phyloP scores from a whole-genome alignment of 2,888 invertebrate genomes.

The Athalia circularis region DNA sequence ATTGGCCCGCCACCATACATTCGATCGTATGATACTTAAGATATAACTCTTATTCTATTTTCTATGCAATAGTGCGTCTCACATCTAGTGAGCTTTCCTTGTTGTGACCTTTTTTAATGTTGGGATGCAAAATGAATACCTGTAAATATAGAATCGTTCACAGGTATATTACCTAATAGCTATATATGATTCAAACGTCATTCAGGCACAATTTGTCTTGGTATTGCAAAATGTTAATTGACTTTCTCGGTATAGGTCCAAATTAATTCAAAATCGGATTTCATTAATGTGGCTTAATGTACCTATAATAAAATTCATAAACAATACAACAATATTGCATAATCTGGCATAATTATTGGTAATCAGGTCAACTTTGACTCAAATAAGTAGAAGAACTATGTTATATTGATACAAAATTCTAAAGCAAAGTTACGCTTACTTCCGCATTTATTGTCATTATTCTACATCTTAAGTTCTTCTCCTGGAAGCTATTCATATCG shows the following conservation, averaged over 20 bases:
- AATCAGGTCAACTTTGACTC: too few species aligned
- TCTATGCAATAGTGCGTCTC: not conserved
- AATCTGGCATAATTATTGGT: too few species aligned
- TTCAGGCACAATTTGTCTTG: slow-evolving; percentile 33
- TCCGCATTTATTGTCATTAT: not conserved
- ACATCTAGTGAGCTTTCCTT: not conserved
- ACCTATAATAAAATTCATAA: too few species aligned
- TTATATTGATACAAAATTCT: too few species aligned
- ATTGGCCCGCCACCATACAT: slow-evolving; percentile 43
- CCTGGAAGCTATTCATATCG: not conserved
- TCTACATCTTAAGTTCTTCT: not conserved
- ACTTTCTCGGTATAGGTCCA: not conserved
- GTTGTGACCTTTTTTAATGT: not conserved
- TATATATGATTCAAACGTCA: slow-evolving; percentile 28
- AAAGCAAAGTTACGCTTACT: not conserved
- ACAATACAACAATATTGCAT: too few species aligned
- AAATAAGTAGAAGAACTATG: too few species aligned
- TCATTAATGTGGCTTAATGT: too few species aligned
- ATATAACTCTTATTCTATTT: slow-evolving; percentile 20
- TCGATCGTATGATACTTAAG: slow-evolving; percentile 18
- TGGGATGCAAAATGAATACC: not conserved
- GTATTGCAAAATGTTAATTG: slow-evolving; percentile 3
- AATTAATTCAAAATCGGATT: not conserved
- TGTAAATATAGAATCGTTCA: slow-evolving; percentile 2
- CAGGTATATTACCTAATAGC: slow-evolving; percentile 3